Base-by-base conservation (phyloP, 2,888 invertebrate species). In the Smittia aterrima region DNA sequence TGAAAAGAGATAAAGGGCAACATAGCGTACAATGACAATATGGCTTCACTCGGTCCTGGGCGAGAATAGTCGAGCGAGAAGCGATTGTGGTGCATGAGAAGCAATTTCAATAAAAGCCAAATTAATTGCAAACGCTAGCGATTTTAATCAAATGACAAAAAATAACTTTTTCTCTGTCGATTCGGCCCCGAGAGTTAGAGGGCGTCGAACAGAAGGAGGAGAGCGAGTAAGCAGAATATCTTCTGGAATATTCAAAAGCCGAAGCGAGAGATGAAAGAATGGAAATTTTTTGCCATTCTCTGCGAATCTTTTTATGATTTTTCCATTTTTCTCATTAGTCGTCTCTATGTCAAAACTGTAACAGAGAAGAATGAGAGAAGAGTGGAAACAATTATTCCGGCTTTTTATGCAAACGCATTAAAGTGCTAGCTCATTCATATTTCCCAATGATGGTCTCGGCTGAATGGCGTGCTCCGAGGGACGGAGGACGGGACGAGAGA, bases 71-170 rank as follows among this genome's bases (percentile, higher is more conserved):
- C n/a, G 38, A 66, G 11, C 25, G 9, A 25, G 11, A 70, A 70
- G 54, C 32, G 58, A 62, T 62, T 72, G 72, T 40, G 72, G 58
- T 38, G 40, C 13, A 70, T 72, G 38, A 72, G 53, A 72, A 72
- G 54, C 72, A 72, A 72, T 72, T 72, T 72, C 72, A 72, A 62
- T 72, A 72, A 72, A 72, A 72, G 72, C 72, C 18, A 62, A 72
- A 72, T 72, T 72, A 72, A 72, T 72, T 72, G 72, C 72, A 72
- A 72, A 72, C 72, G 72, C 40, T 72, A 62, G 72, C 72, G 54
- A 72, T 62, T 72, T 72, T 72, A 72, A 72, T 72, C 54, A 62
- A 72, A 72, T 72, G 32, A 72, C 25, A 27, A 72, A 71, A 71
- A 54, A 71, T 24, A 71, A 71, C 47, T 54, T 54, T 22, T 32